phyloP scores from a whole-genome alignment of 2,797 vertebrate species.

The Etheostoma perlongum region DNA sequence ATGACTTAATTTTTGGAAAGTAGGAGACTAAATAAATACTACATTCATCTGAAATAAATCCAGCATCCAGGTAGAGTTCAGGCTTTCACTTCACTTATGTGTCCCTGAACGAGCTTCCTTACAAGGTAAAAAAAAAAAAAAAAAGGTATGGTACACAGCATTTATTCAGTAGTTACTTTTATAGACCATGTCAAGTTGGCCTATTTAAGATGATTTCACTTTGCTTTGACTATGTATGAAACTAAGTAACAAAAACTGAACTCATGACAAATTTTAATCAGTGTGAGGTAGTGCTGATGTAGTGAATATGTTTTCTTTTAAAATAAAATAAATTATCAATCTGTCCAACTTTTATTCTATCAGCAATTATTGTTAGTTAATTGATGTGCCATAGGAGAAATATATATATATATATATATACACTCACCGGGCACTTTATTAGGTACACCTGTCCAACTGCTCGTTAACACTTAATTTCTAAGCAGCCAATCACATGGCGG shows the following conservation, averaged over 20 bases:
- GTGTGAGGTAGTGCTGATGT: neutral
- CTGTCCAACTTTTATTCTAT: neutral
- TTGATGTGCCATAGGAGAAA: no score
- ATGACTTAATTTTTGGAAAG: neutral
- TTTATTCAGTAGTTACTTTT: neutral
- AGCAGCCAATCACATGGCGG: no score
- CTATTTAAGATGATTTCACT: neutral
- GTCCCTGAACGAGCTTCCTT: neutral
- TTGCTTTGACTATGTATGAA: neutral
- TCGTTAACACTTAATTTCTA: no score
- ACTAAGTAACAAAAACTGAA: neutral
- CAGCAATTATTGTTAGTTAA: neutral
- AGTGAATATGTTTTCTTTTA: neutral
- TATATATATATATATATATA: no score
- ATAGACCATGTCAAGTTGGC: neutral
- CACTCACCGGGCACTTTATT: no score
- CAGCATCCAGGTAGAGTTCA: neutral
- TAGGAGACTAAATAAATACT: constrained; percentile 2
- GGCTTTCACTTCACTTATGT: neutral
- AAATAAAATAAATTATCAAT: neutral
- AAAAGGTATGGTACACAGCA: neutral
- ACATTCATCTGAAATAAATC: neutral
- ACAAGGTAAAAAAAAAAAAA: neutral
- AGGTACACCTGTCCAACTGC: no score
- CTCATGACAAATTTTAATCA: neutral